Percentiles rank a stretch among this genome's conserved stretches.
Conservation (phyloP, 2,113 vertebrate genomes). For the Oreochromis niloticus region DNA sequence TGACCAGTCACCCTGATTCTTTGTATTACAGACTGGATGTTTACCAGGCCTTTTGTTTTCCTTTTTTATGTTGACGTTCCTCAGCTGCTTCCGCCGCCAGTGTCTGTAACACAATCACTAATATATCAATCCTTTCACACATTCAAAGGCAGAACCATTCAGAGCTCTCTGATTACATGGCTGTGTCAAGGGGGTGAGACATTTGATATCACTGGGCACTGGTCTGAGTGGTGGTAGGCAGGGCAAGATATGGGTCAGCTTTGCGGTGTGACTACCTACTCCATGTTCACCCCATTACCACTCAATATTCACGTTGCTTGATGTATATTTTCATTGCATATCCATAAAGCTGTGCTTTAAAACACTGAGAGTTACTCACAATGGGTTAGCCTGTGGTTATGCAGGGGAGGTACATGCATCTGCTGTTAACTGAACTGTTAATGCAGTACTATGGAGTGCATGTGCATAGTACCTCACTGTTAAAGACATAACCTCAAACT, state of each 20-base stretch:
- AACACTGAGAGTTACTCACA: background rate
- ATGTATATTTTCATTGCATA: background rate
- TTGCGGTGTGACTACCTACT: background rate
- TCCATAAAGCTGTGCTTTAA: background rate
- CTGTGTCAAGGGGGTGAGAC: background rate
- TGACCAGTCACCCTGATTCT: background rate
- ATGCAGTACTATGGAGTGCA: background rate
- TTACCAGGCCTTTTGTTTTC: background rate
- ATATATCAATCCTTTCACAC: background rate
- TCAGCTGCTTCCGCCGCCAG: background rate
- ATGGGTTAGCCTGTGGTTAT: background rate
- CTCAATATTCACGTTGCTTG: background rate
- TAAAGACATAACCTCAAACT: background rate
- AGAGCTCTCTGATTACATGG: conserved; percentile 25
- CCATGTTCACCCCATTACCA: background rate
- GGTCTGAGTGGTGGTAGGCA: background rate
- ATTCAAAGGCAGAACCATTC: background rate
- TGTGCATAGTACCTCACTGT: background rate
- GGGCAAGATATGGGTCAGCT: background rate
- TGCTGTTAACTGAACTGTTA: background rate
- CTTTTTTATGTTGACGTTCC: background rate
- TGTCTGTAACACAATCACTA: background rate
- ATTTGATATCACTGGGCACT: background rate
- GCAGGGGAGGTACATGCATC: background rate
- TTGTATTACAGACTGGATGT: background rate